A percentile compares a stretch with the other conserved stretches of the same genome.
Conservation (phyloP, 2,113 vertebrate species). For the Sylvicapra grimmia region DNA sequence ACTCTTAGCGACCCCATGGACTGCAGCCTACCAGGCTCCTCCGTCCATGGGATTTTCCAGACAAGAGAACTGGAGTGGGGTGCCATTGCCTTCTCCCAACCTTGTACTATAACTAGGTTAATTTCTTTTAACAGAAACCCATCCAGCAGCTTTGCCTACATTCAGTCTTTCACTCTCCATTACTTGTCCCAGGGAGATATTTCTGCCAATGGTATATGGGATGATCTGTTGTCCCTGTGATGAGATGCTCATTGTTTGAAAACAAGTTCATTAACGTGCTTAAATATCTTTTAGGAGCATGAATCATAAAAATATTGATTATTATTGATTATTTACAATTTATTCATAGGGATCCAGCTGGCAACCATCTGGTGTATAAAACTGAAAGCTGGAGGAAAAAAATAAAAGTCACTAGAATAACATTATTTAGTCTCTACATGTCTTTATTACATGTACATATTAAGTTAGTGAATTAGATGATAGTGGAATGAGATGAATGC, state of each 20-base stretch:
- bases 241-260: not conserved
- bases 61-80: too few species aligned
- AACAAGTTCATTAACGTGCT: slow-evolving; percentile 11
- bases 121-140: not conserved
- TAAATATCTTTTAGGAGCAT: not conserved
- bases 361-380: slow-evolving; percentile 35
- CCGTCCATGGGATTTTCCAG: too few species aligned
- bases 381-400: not conserved
- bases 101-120: not conserved
- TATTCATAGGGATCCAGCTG: slow-evolving; percentile 19
- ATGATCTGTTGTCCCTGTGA: not conserved
- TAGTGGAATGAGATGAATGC: not conserved
- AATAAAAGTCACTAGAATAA: not conserved
- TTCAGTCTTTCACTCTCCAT: not conserved
- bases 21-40: too few species aligned
- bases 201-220: not conserved
- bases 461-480: not conserved
- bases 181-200: not conserved
- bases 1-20: too few species aligned
- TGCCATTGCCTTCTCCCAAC: not conserved
- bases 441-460: not conserved
- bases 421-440: slow-evolving; percentile 1
- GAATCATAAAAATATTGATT: slow-evolving; percentile 16
- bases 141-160: not conserved
- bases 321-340: slow-evolving; percentile 35